Evolutionary conservation across 2,797 vertebrate species (phyloP), one percentile per base, ranked within the genome.

Genomic region (Sebastes elongatus): DNA sequence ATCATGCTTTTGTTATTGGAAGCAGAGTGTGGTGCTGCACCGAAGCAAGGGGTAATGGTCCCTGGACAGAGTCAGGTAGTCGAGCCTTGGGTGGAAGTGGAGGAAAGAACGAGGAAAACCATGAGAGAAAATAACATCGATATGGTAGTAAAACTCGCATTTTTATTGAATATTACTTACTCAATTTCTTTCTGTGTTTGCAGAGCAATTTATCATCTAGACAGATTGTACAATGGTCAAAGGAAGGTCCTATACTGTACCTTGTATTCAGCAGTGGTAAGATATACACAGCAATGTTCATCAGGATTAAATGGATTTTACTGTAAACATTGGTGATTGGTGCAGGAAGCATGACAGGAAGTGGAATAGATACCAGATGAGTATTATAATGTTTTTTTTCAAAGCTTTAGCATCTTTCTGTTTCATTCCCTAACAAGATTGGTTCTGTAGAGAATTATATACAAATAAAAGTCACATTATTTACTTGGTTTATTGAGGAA

Each of bases 141-240:
- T 75, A 18, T 68, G 69, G 83, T 33, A 38, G 80, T 60, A 76
- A 81, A 86, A 70, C 61, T 59, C 62, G 79, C 83, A 91, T 89
- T 87, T 93, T 88, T 88, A 88, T 91, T 85, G 87, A 88, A 86
- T 75, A 89, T 92, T 89, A 90, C 71, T 73, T 65, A 73, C 56
- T 74, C 79, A 10, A 77, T 87, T 89, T 90, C 65, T 68, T 67
- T 80, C 22, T 66, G 61, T 81, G 74, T 75, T 80, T 52, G 33
- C 60, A 67, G 78, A 63, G 71, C 87, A 79, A 89, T 92, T 83
- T 25, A 89, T 93, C 89, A 88, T 67, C 25, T 7, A 2, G 83
- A 87, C 85, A 88, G 82, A 71, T 25, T 28, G 42, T 6, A 52
- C 33, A 11, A 63, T 32, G 80, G 67, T 76, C 74, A 82, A 74